Conservation (phyloP, 2,888 invertebrate genomes). For the Drepana falcataria region DNA sequence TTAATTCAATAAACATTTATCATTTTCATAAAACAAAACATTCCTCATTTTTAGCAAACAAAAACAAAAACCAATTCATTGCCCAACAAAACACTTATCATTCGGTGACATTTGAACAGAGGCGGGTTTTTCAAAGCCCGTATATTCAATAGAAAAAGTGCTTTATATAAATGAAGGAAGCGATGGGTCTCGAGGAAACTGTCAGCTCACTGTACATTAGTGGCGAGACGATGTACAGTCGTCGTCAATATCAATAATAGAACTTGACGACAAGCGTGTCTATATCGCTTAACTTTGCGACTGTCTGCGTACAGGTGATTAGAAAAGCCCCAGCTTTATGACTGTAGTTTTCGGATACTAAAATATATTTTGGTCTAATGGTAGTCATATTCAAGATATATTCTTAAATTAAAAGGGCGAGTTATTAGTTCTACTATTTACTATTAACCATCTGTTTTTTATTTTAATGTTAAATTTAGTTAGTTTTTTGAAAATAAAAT, state of each 20-base stretch:
- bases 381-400: no score
- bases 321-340: neutral
- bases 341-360: no score
- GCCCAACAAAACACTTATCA: constrained; percentile 16
- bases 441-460: no score
- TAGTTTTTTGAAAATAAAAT: no score
- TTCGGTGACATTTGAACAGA: constrained; percentile 21
- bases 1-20: neutral
- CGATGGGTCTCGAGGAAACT: constrained; percentile 23
- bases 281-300: constrained; percentile 22
- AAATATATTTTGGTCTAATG: no score
- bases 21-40: neutral
- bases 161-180: constrained; percentile 23
- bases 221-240: constrained; percentile 40
- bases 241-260: constrained; percentile 53
- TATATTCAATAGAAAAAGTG: constrained; percentile 5
- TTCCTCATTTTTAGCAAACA: constrained; percentile 8
- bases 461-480: no score
- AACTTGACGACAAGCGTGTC: constrained; percentile 20
- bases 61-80: constrained; percentile 8
- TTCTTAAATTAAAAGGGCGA: no score
- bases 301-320: constrained; percentile 22
- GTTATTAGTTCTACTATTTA: no score
- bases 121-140: constrained; percentile 24
- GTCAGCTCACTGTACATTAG: constrained; percentile 44